phyloP scores from a whole-genome alignment of 2,797 vertebrate species.

The Tauraco hartlaubi region DNA sequence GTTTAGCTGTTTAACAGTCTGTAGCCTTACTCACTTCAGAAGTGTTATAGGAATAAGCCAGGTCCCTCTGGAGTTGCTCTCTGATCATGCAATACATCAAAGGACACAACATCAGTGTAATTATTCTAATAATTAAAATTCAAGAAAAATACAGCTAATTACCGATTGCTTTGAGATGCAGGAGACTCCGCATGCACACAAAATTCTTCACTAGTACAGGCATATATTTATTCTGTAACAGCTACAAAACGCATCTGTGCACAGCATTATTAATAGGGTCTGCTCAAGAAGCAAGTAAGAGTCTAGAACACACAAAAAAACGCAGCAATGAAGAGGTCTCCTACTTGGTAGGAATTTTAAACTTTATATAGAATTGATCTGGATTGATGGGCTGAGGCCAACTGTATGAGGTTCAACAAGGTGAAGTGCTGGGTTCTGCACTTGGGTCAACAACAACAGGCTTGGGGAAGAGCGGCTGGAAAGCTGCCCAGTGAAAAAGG shows the following conservation, averaged over 20 bases:
- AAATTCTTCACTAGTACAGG: background rate
- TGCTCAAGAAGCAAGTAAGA: background rate
- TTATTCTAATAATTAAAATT: constrained; percentile 4
- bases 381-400: accelerated
- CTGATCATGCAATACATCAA: constrained; percentile 5
- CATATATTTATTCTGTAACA: background rate
- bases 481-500: accelerated
- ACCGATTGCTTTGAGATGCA: background rate
- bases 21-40: background rate
- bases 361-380: background rate
- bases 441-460: background rate
- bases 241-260: background rate
- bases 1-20: background rate
- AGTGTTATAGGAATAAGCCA: background rate
- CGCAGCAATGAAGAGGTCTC: background rate
- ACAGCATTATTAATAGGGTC: background rate
- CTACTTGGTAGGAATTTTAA: background rate
- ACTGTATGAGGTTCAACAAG: background rate
- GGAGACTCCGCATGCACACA: background rate
- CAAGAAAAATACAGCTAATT: background rate
- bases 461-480: background rate
- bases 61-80: background rate
- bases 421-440: background rate
- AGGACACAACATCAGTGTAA: background rate
- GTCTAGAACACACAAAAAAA: background rate